phyloP scores from a whole-genome alignment of 2,113 vertebrate species.

The Charadrius vociferus region DNA sequence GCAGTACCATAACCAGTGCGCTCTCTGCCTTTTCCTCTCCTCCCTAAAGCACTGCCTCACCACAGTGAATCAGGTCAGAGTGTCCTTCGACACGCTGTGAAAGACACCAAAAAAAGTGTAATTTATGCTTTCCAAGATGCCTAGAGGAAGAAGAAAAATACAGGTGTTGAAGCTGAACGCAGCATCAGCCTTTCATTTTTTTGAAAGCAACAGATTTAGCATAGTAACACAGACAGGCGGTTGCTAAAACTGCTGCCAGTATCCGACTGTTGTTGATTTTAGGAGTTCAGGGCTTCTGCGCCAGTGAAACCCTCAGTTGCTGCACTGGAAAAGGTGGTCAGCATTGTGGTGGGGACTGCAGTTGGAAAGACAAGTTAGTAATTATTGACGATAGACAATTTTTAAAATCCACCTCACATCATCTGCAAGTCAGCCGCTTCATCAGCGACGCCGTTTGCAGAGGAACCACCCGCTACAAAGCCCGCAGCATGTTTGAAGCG shows the following conservation, averaged over 20 bases:
- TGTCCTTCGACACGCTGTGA: background rate
- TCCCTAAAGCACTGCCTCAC: background rate
- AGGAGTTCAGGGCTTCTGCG: background rate
- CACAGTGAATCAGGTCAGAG: background rate
- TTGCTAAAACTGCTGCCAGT: background rate
- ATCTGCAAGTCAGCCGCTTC: background rate
- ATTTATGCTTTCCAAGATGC: background rate
- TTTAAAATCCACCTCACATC: background rate
- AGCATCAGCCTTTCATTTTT: background rate
- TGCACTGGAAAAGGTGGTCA: background rate
- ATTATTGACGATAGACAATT: fast-evolving
- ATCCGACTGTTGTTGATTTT: fast-evolving
- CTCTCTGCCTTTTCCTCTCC: background rate
- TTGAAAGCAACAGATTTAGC: background rate
- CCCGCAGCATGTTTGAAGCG: fast-evolving
- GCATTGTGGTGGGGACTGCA: background rate
- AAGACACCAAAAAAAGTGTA: background rate
- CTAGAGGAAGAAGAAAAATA: background rate
- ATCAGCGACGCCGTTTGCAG: fast-evolving
- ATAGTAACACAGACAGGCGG: background rate
- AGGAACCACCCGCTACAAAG: too few relatives aligned
- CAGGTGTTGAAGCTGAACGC: background rate
- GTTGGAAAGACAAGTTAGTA: background rate
- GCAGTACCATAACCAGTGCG: fast-evolving
- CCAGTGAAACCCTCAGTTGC: too few relatives aligned